Conservation (phyloP, 2,797 vertebrate genomes). For the Darevskia mixta region DNA sequence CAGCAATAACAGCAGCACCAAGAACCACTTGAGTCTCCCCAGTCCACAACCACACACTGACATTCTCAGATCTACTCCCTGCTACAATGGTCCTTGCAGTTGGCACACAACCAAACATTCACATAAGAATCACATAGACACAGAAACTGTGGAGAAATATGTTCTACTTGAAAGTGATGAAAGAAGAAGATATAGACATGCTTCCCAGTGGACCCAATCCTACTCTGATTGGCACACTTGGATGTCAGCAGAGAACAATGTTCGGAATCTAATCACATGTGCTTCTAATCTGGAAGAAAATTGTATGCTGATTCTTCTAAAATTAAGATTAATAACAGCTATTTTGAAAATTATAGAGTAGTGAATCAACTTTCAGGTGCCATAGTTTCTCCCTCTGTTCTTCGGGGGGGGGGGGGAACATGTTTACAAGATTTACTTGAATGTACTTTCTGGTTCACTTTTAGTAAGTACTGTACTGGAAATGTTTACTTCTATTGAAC, state of each 20-base stretch:
- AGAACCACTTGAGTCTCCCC: neutral
- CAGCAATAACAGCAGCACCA: neutral
- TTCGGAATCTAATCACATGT: neutral
- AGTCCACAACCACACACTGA: neutral
- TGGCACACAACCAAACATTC: neutral
- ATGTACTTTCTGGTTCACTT: too few species aligned
- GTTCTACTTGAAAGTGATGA: too few species aligned
- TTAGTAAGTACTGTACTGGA: too few species aligned
- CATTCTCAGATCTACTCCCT: neutral
- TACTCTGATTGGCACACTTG: neutral
- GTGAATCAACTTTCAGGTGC: neutral
- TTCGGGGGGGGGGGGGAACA: neutral
- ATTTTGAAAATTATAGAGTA: neutral
- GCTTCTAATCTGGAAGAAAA: neutral
- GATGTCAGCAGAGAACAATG: neutral
- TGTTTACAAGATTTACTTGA: neutral
- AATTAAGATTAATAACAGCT: neutral
- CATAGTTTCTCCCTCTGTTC: too few species aligned
- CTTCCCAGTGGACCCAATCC: neutral
- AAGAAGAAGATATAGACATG: neutral
- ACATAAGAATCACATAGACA: too few species aligned
- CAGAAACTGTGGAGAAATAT: too few species aligned
- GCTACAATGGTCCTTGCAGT: neutral
- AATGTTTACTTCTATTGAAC: too few species aligned
- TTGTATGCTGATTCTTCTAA: neutral